These are phyloP conservation scores for Thyatira batis DNA, from an alignment of 2,888 invertebrate genomes.

Conservation along the genomic window DNA sequence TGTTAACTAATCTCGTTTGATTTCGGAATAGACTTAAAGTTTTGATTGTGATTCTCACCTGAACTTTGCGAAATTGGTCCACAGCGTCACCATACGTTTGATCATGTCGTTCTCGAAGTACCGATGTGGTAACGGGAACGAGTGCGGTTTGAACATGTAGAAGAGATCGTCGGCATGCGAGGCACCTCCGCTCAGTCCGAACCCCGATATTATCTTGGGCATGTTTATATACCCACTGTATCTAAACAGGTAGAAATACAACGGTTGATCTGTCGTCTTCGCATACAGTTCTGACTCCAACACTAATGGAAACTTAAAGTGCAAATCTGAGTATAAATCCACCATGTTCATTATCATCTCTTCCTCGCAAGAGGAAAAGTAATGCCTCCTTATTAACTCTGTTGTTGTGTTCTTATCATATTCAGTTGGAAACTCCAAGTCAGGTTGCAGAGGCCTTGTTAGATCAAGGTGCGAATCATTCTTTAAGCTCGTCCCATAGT, in stretches of 20 bases:
- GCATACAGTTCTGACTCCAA: slow-evolving; percentile 63
- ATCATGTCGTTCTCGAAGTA: slow-evolving; percentile 60
- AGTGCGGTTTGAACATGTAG: slow-evolving; percentile 70
- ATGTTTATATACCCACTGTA: slow-evolving; percentile 68
- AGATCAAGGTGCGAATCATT: slow-evolving; percentile 43
- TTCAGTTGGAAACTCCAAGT: slow-evolving; percentile 60
- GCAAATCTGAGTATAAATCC: slow-evolving; percentile 67
- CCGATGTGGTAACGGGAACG: slow-evolving; percentile 61
- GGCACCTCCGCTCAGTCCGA: slow-evolving; percentile 54
- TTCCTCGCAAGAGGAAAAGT: slow-evolving; percentile 58
- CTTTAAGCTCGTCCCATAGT: slow-evolving; percentile 59
- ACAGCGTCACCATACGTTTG: slow-evolving; percentile 64
- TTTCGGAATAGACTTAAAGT: neutral
- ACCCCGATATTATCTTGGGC: slow-evolving; percentile 64
- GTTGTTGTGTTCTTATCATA: slow-evolving; percentile 53
- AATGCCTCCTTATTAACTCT: slow-evolving; percentile 49
- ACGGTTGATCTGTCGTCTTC: slow-evolving; percentile 59
- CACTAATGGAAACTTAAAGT: slow-evolving; percentile 67
- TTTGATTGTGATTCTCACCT: slow-evolving; percentile 42
- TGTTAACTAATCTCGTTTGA: no score
- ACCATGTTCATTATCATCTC: slow-evolving; percentile 71
- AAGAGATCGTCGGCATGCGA: slow-evolving; percentile 74
- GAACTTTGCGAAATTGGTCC: slow-evolving; percentile 77
- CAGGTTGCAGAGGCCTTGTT: slow-evolving; percentile 46
- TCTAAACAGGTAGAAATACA: slow-evolving; percentile 69